Base-by-base conservation (phyloP, 1,140 invertebrate genomes). In the Bombus soroeensis region DNA sequence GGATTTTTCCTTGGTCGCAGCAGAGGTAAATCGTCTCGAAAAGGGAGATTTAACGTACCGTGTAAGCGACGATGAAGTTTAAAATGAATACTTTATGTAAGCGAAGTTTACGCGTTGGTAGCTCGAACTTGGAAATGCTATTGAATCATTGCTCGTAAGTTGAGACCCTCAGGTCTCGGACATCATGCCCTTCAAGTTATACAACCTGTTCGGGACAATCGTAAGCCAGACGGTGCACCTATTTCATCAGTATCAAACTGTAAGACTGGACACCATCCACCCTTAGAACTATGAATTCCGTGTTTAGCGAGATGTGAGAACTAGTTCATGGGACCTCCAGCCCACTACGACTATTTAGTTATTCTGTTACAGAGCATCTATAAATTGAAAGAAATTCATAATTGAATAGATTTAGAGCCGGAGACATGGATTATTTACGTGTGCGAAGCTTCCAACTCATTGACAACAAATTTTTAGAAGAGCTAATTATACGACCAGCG, bases 21-120 rank as follows among this genome's bases (percentile, higher is more conserved):
- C 57, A 22, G 32, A 39, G 64, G 47, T 39, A 85, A 85, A 85
- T 85, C 68, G 76, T 53, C 47, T 39, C 47, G 22, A 70, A 22
- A 10, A n/a, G 47, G 64, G 70, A 66, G 77, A 85, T 73, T 85
- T 80, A 85, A 80, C 77, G 76, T 85, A 85, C 76, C 83, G 83
- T 85, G 68, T 85, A 85, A 85, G 83, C 62, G 83, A 85, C 76
- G 77, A 85, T 80, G 83, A 80, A 85, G 76, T 72, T 80, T 64
- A 39, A 72, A 80, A 85, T 41, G 77, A 77, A 57, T 62, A 72
- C 53, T 85, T 85, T 80, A 84, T 64, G 53, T 39, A 64, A 59
- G 53, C 39, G 53, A 79, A 59, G 76, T 85, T 85, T 80, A 71
- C 66, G 47, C n/a, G 64, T 39, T 62, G 18, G 53, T 28, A 39